phyloP scores from a whole-genome alignment of 2,113 vertebrate genomes.

The Mesocricetus auratus region DNA sequence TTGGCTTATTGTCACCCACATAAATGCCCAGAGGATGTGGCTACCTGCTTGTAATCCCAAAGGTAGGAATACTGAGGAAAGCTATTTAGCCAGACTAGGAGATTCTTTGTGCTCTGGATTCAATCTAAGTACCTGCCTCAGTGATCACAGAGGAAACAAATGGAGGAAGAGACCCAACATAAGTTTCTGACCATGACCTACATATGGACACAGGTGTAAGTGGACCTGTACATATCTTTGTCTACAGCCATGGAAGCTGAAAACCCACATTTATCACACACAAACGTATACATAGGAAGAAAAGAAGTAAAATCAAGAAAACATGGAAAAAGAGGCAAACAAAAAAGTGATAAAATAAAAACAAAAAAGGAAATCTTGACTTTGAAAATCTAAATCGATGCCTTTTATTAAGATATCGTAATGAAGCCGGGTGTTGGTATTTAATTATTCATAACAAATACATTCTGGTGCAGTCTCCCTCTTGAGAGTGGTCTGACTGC shows the following conservation, averaged over 20 bases:
- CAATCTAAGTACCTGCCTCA: background rate
- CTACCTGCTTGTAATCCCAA: background rate
- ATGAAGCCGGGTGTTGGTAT: no score
- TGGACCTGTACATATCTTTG: background rate
- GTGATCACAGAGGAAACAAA: background rate
- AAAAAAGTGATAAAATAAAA: background rate
- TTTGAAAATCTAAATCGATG: background rate
- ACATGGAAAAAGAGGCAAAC: background rate
- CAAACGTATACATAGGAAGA: background rate
- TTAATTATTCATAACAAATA: background rate
- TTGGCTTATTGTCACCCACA: background rate
- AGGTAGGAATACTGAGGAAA: background rate
- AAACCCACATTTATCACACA: background rate
- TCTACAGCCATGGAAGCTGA: background rate
- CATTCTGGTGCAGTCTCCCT: background rate
- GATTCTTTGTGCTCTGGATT: background rate
- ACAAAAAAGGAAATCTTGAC: background rate
- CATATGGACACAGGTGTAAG: accelerated
- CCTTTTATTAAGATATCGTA: background rate
- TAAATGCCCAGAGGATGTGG: background rate
- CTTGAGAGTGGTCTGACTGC: background rate
- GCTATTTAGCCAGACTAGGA: no score
- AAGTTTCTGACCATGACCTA: background rate
- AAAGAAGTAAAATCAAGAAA: background rate
- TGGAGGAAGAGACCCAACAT: background rate